Evolutionary conservation across 2,113 vertebrate species (phyloP), one percentile per base, ranked within the genome.

Genomic region (Pterocles burchelli): DNA sequence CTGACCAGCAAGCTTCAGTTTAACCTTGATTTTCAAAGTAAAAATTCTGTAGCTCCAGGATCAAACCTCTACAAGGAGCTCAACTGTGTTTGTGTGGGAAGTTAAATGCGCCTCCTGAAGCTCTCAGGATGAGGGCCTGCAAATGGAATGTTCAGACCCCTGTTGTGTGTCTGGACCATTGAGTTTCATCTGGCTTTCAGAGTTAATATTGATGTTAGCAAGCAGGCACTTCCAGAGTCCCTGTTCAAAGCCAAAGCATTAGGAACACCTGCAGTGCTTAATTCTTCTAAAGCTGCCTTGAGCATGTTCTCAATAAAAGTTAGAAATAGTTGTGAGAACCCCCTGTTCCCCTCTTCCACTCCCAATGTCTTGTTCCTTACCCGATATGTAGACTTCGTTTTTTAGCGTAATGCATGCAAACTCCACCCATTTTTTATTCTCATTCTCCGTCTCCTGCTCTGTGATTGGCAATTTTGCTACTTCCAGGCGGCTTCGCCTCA

Each of bases 301-400:
- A 28, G 31, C 22, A n/a, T 8, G 14, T 52, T 52, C 15, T 41
- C 4, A 1, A 51, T 34, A 68, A 85, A 76, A 93, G 43, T 51
- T 91, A 51, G 12, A 80, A 71, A 67, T 29, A 68, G 55, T 45
- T 5, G 6, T 57, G 48, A 90, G 51, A 86, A 48, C 22, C 11
- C 28, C 71, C 29, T 49, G 25, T n/a, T 81, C 52, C 88, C 80
- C 76, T 81, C 34, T 72, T 54, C 61, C 55, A 38, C 10, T 87
- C 61, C 43, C 84, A 49, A 3, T 14, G 8, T 57, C 59, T 62
- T 29, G 76, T 41, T 95, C 84, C 98, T 98, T 97, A 99, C 99
- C 99, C n/a, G 99, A 99, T 95, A 99, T 98, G 97, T 99, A 99
- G 70, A 99, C 98, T 97, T 99, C 99, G 88, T 99, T 99, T 96